Conservation (phyloP, 1,140 invertebrate species). For the Propsilocerus akamusi region DNA sequence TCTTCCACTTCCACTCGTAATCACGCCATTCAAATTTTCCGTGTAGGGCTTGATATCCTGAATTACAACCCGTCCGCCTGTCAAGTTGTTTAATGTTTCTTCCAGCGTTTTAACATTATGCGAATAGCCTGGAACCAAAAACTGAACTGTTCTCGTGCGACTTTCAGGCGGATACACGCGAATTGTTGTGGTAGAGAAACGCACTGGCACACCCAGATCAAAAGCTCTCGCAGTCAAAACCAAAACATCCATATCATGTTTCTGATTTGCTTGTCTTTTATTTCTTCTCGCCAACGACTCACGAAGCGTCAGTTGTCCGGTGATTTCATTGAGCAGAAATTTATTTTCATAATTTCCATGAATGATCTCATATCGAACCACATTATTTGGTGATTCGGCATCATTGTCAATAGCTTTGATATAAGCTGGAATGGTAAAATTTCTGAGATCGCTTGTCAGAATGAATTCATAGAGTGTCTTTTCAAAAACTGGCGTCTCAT, state of each 20-base stretch:
- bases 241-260: slow-evolving; percentile 30
- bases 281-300: slow-evolving; percentile 29
- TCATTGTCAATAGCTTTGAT: slow-evolving; percentile 68
- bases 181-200: slow-evolving; percentile 41
- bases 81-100: slow-evolving; percentile 50
- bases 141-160: slow-evolving; percentile 49
- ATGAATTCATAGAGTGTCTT: slow-evolving; percentile 64
- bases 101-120: slow-evolving; percentile 49
- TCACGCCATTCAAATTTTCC: slow-evolving; percentile 16
- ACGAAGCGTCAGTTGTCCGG: slow-evolving; percentile 38
- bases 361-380: slow-evolving; percentile 66
- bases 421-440: slow-evolving; percentile 49
- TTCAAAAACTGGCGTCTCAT: slow-evolving; percentile 68
- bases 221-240: slow-evolving; percentile 52
- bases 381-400: slow-evolving; percentile 67
- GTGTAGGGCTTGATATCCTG: slow-evolving; percentile 33
- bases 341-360: slow-evolving; percentile 61
- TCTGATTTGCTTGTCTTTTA: slow-evolving; percentile 20
- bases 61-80: slow-evolving; percentile 55
- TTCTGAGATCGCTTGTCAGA: slow-evolving; percentile 46
- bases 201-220: slow-evolving; percentile 58
- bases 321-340: slow-evolving; percentile 56
- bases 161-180: slow-evolving; percentile 46
- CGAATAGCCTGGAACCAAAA: slow-evolving; percentile 54
- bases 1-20: background rate